Percentiles rank a stretch among this genome's conserved stretches.
Conservation (phyloP, 2,113 vertebrate species). For the Hypomesus transpacificus region DNA sequence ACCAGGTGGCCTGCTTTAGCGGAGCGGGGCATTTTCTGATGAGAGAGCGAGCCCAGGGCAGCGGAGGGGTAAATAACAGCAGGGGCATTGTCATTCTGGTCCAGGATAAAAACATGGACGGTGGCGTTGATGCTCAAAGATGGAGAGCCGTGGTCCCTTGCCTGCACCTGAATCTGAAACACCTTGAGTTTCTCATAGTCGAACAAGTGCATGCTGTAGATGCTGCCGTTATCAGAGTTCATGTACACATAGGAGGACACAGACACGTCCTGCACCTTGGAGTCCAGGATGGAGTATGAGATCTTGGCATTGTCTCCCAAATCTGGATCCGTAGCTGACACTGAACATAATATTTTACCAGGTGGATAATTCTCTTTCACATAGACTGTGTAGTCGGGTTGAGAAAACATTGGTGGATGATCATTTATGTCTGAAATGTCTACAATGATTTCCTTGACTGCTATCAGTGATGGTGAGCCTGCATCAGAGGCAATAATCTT, state of each 20-base stretch:
- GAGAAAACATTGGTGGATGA: constrained; percentile 75
- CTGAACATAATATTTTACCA: constrained; percentile 52
- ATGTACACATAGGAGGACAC: constrained; percentile 78
- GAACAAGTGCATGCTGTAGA: constrained; percentile 66
- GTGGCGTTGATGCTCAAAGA: constrained; percentile 66
- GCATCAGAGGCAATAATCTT: constrained; percentile 71
- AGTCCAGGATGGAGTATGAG: constrained; percentile 78
- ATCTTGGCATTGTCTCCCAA: constrained; percentile 72
- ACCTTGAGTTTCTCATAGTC: constrained; percentile 75
- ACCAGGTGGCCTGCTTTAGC: constrained; percentile 76
- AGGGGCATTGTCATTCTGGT: constrained; percentile 76
- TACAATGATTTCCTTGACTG: constrained; percentile 69
- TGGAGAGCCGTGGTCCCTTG: constrained; percentile 71
- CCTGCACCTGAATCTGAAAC: constrained; percentile 70
- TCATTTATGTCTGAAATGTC: constrained; percentile 80
- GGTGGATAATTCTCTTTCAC: constrained; percentile 58
- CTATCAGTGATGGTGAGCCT: constrained; percentile 70
- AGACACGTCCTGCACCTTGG: constrained; percentile 65
- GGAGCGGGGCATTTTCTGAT: constrained; percentile 74
- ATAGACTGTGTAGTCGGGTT: constrained; percentile 53
- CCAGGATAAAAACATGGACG: constrained; percentile 69
- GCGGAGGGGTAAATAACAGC: constrained; percentile 73
- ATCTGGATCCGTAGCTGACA: constrained; percentile 74
- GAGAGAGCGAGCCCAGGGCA: constrained; percentile 48
- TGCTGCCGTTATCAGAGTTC: constrained; percentile 69